These are phyloP conservation scores for Gallinago paraguaiae DNA, from an alignment of 2,113 vertebrate species.

Conservation along the genomic window DNA sequence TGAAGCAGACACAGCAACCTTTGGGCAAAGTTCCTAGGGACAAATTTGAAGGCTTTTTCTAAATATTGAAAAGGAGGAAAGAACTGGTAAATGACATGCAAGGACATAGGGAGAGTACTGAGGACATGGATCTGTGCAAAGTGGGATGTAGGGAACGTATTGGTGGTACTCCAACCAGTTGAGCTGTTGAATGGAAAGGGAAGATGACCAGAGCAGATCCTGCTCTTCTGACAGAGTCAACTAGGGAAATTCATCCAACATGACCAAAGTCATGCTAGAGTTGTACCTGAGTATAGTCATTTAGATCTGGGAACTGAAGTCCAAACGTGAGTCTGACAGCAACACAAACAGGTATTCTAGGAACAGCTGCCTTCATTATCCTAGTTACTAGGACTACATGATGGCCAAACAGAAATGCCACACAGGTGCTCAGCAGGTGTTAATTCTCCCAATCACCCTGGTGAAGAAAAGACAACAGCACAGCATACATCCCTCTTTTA, in stretches of 20 bases:
- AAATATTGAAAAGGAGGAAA: background rate
- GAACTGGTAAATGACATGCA: background rate
- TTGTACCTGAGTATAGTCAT: background rate
- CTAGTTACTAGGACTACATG: background rate
- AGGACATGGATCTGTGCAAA: background rate
- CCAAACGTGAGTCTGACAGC: background rate
- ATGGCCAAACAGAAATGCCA: background rate
- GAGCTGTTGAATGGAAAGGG: background rate
- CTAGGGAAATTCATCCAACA: background rate
- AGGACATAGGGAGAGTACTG: background rate
- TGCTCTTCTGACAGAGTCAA: background rate
- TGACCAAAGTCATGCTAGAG: background rate
- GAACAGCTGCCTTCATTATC: background rate
- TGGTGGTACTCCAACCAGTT: fast-evolving
- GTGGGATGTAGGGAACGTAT: background rate
- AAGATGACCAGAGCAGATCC: background rate
- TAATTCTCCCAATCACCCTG: background rate
- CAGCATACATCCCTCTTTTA: background rate
- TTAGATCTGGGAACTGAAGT: background rate
- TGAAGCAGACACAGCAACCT: background rate
- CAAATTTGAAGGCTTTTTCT: background rate
- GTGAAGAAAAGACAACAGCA: background rate
- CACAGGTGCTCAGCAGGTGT: background rate
- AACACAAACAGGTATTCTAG: background rate
- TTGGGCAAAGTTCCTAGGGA: background rate